These are phyloP conservation scores for Caenorhabditis sp. DNA, from an alignment of 2,888 invertebrate genomes.

Conservation along the genomic window DNA sequence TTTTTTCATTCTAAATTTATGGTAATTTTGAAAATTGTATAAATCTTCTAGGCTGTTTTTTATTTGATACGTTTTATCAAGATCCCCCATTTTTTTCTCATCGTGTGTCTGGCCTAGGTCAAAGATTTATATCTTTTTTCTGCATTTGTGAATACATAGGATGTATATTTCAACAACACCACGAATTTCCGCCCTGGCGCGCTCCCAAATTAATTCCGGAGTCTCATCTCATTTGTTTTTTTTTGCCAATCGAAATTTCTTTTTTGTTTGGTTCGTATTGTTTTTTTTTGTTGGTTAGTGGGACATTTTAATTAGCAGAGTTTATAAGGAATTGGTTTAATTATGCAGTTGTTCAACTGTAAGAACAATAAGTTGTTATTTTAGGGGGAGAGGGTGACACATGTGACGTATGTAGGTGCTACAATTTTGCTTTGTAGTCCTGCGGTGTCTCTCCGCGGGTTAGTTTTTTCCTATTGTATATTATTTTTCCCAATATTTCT, in stretches of 20 bases:
- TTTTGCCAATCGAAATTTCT: not conserved
- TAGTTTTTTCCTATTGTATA: too few relatives aligned
- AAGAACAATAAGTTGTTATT: not conserved
- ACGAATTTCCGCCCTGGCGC: not conserved
- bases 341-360: not conserved
- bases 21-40: not conserved
- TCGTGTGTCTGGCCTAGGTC: not conserved
- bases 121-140: not conserved
- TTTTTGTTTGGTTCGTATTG: too few relatives aligned
- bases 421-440: too few relatives aligned
- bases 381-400: not conserved
- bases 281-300: not conserved
- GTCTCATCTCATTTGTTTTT: not conserved
- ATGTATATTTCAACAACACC: not conserved
- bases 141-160: not conserved
- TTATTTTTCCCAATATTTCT: too few relatives aligned
- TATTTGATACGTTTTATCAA: not conserved
- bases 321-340: not conserved
- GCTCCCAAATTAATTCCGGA: not conserved
- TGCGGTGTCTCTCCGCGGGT: too few relatives aligned
- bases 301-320: not conserved
- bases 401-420: too few relatives aligned
- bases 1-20: not conserved
- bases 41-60: not conserved
- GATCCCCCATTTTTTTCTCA: not conserved